phyloP scores from a whole-genome alignment of 2,113 vertebrate genomes.

The Reinhardtius hippoglossoides region DNA sequence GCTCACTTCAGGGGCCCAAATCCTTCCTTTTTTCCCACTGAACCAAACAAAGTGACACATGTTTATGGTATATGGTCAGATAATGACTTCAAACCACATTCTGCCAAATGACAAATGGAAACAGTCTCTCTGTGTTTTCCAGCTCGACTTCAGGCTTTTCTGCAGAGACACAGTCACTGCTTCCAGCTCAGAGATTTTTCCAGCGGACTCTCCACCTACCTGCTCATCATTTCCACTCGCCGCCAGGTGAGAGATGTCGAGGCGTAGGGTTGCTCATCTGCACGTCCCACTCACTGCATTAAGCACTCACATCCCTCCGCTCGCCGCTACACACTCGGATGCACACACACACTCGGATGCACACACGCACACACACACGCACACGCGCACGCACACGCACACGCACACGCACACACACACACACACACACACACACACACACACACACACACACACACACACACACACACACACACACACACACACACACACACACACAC shows the following conservation, averaged over 20 bases:
- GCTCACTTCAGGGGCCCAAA: no score
- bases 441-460: not conserved
- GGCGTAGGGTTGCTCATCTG: constrained; percentile 57
- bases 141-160: constrained; percentile 1
- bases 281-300: constrained; percentile 69
- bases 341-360: constrained; percentile 17
- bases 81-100: not conserved
- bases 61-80: no score
- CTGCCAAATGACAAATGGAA: constrained; percentile 7
- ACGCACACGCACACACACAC: not conserved
- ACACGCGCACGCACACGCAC: not conserved
- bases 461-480: not conserved
- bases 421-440: not conserved
- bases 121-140: not conserved
- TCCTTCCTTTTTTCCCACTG: no score
- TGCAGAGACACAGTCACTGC: not conserved
- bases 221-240: constrained; percentile 26
- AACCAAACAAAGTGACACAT: no score
- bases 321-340: not conserved
- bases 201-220: constrained; percentile 10
- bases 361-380: not conserved
- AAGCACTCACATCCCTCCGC: constrained; percentile 44
- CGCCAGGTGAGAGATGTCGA: constrained; percentile 60
- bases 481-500: constrained; percentile 10
- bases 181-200: not conserved